Evolutionary conservation across 2,888 invertebrate genomes (phyloP).

Genomic region (Agriopis aurantiaria): DNA sequence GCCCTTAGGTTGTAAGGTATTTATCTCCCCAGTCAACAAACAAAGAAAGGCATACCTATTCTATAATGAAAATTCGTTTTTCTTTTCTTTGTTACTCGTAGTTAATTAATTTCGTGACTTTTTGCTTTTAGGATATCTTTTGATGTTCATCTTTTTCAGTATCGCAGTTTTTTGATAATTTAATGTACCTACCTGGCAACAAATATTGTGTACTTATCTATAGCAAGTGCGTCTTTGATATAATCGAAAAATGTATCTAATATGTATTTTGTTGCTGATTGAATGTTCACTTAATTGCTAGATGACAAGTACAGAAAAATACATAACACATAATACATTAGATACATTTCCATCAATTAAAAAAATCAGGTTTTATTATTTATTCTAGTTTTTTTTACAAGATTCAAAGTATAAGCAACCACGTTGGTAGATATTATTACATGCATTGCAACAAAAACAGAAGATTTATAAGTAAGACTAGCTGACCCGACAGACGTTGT

Average conservation of each 20-base stretch:
- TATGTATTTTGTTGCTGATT: background rate
- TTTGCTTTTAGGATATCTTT: conserved; percentile 5
- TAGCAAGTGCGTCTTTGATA: background rate
- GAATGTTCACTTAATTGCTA: too few relatives aligned
- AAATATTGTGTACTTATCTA: too few relatives aligned
- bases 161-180: conserved; percentile 34
- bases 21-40: conserved; percentile 7
- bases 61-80: conserved; percentile 8
- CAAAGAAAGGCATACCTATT: background rate
- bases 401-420: too few relatives aligned
- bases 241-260: background rate
- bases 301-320: too few relatives aligned
- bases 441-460: too few relatives aligned
- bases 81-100: conserved; percentile 12
- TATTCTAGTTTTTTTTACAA: too few relatives aligned
- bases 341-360: too few relatives aligned
- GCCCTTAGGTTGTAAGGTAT: background rate
- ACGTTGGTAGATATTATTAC: too few relatives aligned
- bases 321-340: too few relatives aligned
- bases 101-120: conserved; percentile 18
- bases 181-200: background rate
- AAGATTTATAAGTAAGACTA: too few relatives aligned
- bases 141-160: conserved; percentile 5
- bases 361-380: too few relatives aligned
- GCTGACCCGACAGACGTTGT: too few relatives aligned